Conservation (phyloP, 2,113 vertebrate species). For the Lota lota region DNA sequence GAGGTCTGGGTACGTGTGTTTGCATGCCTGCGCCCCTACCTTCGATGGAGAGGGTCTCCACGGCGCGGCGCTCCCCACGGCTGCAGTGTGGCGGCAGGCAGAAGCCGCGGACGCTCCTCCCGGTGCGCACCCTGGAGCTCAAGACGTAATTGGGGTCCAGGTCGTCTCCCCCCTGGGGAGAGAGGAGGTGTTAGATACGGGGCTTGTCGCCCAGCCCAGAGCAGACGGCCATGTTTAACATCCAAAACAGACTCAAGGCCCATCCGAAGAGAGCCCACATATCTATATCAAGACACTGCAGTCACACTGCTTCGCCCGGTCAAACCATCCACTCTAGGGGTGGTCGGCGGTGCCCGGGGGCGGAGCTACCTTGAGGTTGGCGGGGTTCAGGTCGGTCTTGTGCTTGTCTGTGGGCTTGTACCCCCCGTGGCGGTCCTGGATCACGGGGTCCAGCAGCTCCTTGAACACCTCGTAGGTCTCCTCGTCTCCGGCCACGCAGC, state of each 20-base stretch:
- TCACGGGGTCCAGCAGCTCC: constrained; percentile 92
- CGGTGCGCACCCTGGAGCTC: constrained; percentile 94
- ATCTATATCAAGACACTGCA: too few relatives aligned
- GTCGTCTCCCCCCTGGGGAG: constrained; percentile 88
- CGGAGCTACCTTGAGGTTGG: constrained; percentile 82
- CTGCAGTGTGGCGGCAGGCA: constrained; percentile 95
- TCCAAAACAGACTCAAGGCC: background rate
- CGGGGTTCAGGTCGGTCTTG: constrained; percentile 89
- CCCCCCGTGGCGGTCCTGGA: constrained; percentile 90
- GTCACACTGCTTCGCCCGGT: background rate
- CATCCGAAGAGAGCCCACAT: too few relatives aligned
- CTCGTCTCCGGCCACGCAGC: constrained; percentile 93
- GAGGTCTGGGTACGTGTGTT: too few relatives aligned
- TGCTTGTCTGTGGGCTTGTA: constrained; percentile 94
- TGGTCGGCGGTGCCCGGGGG: background rate
- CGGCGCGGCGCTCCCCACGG: constrained; percentile 88
- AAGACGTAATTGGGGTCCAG: constrained; percentile 93
- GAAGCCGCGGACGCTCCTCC: constrained; percentile 91
- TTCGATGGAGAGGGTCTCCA: constrained; percentile 90
- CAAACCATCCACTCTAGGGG: background rate
- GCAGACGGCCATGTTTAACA: background rate
- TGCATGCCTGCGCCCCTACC: constrained; percentile 69
- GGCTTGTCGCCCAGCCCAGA: background rate
- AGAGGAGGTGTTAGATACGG: too few relatives aligned
- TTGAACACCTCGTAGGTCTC: constrained; percentile 90